Conservation (phyloP, 1,140 invertebrate genomes). For the Diorhabda sublineata region DNA sequence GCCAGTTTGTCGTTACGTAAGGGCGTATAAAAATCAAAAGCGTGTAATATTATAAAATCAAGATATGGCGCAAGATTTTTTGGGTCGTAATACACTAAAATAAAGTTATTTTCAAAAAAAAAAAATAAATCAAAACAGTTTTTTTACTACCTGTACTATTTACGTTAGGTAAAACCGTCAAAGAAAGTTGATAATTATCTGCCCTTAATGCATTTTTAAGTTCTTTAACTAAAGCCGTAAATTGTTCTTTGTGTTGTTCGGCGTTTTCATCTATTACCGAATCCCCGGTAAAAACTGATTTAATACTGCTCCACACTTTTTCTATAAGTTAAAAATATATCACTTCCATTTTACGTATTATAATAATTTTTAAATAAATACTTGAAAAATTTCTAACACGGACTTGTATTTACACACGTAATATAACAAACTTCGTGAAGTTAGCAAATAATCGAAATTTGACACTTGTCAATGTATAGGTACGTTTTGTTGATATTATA, state of each 20-base stretch:
- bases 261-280: conserved; percentile 71
- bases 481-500: background rate
- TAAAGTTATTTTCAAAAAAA: conserved; percentile 4
- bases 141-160: conserved; percentile 61
- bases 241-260: conserved; percentile 71
- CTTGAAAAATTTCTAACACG: no score
- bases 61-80: conserved; percentile 65
- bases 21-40: conserved; percentile 77
- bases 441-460: background rate
- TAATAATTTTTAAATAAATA: no score
- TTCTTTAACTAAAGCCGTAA: conserved; percentile 67
- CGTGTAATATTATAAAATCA: conserved; percentile 73
- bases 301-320: conserved; percentile 66
- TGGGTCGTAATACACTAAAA: conserved; percentile 73
- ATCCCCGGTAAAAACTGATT: conserved; percentile 66
- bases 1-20: conserved; percentile 68
- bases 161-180: conserved; percentile 72
- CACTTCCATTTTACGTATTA: background rate
- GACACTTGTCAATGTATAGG: background rate
- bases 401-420: no score
- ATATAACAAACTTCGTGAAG: no score
- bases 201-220: conserved; percentile 63
- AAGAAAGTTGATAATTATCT: conserved; percentile 60
- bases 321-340: conserved; percentile 14
- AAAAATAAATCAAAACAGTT: background rate